Percentiles rank a stretch among this genome's conserved stretches.
These are phyloP conservation scores for Corythoichthys haematopterus DNA, from an alignment of 2,113 vertebrate species.

Conservation along the genomic window DNA sequence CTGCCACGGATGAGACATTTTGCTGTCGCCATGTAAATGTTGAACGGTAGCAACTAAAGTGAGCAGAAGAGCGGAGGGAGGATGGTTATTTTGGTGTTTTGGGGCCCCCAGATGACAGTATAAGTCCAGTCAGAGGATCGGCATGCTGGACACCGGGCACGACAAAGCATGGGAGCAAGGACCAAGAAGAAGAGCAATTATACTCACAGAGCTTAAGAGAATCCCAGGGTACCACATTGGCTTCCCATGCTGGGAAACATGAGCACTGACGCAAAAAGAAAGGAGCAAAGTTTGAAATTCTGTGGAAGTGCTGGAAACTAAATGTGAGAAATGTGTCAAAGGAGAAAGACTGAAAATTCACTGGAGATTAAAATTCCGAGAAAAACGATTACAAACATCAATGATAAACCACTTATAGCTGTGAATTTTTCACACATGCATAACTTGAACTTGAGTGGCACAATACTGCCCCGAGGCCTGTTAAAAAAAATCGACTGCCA, in stretches of 20 bases:
- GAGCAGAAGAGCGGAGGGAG: slow-evolving; percentile 42
- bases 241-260: slow-evolving; percentile 54
- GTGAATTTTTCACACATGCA: neutral
- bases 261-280: slow-evolving; percentile 9
- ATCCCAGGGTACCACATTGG: slow-evolving; percentile 52
- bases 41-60: slow-evolving; percentile 40
- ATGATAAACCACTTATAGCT: neutral
- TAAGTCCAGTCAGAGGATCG: slow-evolving; percentile 63
- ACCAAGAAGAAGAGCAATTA: slow-evolving; percentile 49
- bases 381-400: neutral
- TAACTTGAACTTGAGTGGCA: neutral
- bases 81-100: slow-evolving; percentile 59
- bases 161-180: slow-evolving; percentile 53
- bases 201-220: slow-evolving; percentile 50
- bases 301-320: slow-evolving; percentile 18
- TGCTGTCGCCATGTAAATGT: slow-evolving; percentile 30
- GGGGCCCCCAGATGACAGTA: slow-evolving; percentile 61
- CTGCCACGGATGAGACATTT: slow-evolving; percentile 35
- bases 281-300: neutral
- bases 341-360: slow-evolving; percentile 11
- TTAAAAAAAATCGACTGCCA: neutral
- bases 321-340: slow-evolving; percentile 20
- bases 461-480: neutral
- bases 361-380: slow-evolving; percentile 14
- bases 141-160: slow-evolving; percentile 60